Conservation (phyloP, 2,113 vertebrate species). For the Diphyllodes magnificus region DNA sequence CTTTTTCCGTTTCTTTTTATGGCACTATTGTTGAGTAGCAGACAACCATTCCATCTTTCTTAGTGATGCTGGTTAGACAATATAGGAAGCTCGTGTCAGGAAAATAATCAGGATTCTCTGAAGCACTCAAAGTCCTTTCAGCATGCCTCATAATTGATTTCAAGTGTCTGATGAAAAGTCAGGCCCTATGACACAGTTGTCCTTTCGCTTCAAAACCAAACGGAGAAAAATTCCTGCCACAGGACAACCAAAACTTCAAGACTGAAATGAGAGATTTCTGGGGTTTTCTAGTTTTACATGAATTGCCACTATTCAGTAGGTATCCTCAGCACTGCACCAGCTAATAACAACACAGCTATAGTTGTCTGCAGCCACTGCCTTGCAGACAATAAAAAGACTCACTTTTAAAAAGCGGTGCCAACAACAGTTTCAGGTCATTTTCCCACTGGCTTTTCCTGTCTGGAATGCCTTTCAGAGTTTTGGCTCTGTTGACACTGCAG, state of each 20-base stretch:
- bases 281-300: not conserved
- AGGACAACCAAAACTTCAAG: not conserved
- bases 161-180: not conserved
- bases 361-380: not conserved
- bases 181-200: not conserved
- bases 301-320: not conserved
- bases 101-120: conserved; percentile 9
- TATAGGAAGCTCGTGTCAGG: not conserved
- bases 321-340: not conserved
- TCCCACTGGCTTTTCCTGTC: not conserved
- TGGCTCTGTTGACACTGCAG: conserved; percentile 1
- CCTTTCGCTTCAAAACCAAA: not conserved
- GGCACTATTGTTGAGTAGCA: not conserved
- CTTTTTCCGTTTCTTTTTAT: not conserved
- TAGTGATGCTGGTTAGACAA: not conserved
- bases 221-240: not conserved
- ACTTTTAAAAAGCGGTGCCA: not conserved
- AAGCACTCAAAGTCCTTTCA: not conserved
- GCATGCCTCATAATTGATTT: not conserved
- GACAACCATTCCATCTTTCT: not conserved
- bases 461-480: not conserved
- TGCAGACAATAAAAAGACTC: not conserved
- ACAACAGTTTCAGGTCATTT: conserved; percentile 24
- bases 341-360: not conserved
- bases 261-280: not conserved